phyloP scores from a whole-genome alignment of 2,888 invertebrate genomes.

The Dolichopus griseipennis region DNA sequence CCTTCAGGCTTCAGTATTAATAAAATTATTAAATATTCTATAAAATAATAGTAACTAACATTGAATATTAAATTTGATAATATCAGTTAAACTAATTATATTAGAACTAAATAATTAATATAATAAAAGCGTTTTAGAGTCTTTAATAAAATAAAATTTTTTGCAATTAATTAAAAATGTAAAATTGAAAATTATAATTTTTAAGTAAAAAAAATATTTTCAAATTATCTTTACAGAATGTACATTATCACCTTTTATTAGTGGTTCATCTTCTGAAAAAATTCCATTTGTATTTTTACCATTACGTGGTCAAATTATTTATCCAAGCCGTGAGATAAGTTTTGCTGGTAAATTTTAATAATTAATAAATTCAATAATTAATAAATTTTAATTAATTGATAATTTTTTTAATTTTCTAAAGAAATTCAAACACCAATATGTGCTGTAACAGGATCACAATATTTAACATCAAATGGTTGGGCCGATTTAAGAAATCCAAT shows the following conservation, averaged over 20 bases:
- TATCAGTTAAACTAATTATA: too few species aligned
- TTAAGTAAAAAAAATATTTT: not conserved
- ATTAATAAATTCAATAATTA: conserved; percentile 9
- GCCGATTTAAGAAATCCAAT: conserved; percentile 67
- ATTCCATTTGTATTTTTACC: conserved; percentile 82
- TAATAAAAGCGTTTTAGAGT: too few species aligned
- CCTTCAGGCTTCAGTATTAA: too few species aligned
- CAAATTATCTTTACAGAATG: conserved; percentile 51
- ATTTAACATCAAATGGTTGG: conserved; percentile 70
- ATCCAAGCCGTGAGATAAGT: conserved; percentile 77
- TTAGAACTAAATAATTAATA: too few species aligned
- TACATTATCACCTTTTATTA: conserved; percentile 68
- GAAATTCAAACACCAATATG: conserved; percentile 74
- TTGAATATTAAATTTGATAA: too few species aligned
- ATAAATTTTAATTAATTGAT: not conserved
- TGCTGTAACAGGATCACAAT: conserved; percentile 77
- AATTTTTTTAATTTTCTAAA: conserved; percentile 33
- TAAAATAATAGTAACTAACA: too few species aligned
- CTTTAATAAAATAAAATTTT: too few species aligned
- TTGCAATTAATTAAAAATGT: too few species aligned
- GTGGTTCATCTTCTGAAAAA: conserved; percentile 62
- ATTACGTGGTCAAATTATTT: conserved; percentile 75
- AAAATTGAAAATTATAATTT: not conserved
- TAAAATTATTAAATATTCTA: too few species aligned
- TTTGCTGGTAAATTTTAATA: conserved; percentile 51